Conservation (phyloP, 2,113 vertebrate genomes). For the Festucalex cinctus region DNA sequence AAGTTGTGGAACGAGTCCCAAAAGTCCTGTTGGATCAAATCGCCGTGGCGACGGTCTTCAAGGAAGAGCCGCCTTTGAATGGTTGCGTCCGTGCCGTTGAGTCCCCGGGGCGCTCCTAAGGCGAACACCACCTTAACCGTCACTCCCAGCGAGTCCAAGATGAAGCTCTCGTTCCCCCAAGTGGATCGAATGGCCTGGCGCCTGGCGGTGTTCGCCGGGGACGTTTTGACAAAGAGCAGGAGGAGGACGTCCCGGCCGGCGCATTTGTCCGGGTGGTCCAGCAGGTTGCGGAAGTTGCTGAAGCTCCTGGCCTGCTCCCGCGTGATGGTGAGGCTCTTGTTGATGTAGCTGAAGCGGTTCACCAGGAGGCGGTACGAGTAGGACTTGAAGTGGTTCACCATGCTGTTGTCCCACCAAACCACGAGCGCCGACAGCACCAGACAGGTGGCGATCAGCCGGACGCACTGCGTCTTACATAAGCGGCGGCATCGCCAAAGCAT, state of each 20-base stretch:
- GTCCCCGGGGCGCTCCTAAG: slow-evolving; percentile 65
- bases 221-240: slow-evolving; percentile 86
- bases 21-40: slow-evolving; percentile 92
- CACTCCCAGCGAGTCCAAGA: slow-evolving; percentile 71
- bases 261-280: slow-evolving; percentile 86
- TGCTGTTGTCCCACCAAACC: slow-evolving; percentile 80
- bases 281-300: slow-evolving; percentile 77
- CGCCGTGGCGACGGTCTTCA: slow-evolving; percentile 77
- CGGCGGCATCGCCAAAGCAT: slow-evolving; percentile 80
- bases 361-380: slow-evolving; percentile 87
- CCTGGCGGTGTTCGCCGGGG: slow-evolving; percentile 79
- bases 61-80: slow-evolving; percentile 67
- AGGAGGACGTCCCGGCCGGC: slow-evolving; percentile 79
- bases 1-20: slow-evolving; percentile 94
- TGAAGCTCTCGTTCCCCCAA: slow-evolving; percentile 88
- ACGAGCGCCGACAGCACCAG: slow-evolving; percentile 82
- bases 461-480: slow-evolving; percentile 78
- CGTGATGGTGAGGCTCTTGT: slow-evolving; percentile 78
- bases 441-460: slow-evolving; percentile 80
- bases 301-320: slow-evolving; percentile 66
- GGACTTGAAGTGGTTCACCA: slow-evolving; percentile 83
- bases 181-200: slow-evolving; percentile 84
- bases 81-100: slow-evolving; percentile 18
- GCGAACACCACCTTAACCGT: slow-evolving; percentile 88
- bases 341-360: slow-evolving; percentile 82